Evolutionary conservation across 2,113 vertebrate species (phyloP).

Genomic region (Calyptomena viridis): DNA sequence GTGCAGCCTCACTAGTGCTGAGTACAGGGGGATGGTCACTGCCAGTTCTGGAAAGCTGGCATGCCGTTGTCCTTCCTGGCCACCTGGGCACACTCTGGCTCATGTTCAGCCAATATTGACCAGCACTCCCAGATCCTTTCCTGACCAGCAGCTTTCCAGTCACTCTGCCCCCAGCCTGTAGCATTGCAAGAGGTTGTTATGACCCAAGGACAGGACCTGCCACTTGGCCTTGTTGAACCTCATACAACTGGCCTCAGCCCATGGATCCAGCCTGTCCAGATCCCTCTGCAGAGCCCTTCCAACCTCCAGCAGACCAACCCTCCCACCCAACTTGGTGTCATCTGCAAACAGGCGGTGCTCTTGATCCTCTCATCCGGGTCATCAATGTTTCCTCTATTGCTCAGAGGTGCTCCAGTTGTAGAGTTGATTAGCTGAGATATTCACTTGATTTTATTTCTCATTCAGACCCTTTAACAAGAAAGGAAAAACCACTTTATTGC

Average conservation of each 20-base stretch:
- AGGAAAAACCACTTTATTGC: background rate
- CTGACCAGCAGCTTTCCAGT: background rate
- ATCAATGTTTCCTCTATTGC: background rate
- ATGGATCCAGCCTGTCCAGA: background rate
- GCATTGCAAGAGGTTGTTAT: background rate
- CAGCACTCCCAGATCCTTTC: background rate
- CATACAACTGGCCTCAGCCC: background rate
- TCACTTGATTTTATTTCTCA: background rate
- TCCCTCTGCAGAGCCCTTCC: background rate
- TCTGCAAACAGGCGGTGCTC: background rate
- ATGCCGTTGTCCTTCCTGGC: background rate
- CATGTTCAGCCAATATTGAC: background rate
- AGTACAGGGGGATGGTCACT: too few species aligned
- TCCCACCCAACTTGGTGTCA: too few species aligned
- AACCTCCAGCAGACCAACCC: background rate
- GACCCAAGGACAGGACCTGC: accelerated
- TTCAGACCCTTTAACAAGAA: background rate
- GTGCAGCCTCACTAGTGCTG: background rate
- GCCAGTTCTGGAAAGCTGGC: background rate
- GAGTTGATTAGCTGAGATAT: background rate
- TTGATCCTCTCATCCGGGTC: accelerated
- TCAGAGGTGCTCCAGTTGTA: background rate
- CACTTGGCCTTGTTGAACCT: background rate
- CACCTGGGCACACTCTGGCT: background rate
- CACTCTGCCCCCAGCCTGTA: background rate